Percentiles rank a stretch among this genome's conserved stretches.
phyloP scores from a whole-genome alignment of 2,113 vertebrate genomes.

The Oncorhynchus keta region DNA sequence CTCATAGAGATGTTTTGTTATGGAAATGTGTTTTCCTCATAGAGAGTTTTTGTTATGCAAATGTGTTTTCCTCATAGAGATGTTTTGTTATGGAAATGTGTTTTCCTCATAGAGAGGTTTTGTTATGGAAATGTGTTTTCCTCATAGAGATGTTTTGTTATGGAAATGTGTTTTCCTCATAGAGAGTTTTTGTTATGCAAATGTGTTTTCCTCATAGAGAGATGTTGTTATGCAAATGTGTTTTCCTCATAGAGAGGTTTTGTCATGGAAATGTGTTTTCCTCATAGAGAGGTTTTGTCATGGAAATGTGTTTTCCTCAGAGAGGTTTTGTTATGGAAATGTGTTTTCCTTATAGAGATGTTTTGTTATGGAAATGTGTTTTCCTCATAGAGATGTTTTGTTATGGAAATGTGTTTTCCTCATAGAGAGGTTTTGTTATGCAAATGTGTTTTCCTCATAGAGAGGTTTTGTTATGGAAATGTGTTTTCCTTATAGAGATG shows the following conservation, averaged over 20 bases:
- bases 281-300: not conserved
- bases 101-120: not conserved
- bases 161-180: not conserved
- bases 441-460: too few relatives aligned
- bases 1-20: not conserved
- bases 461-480: not conserved
- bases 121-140: too few relatives aligned
- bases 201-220: too few relatives aligned
- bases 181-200: not conserved
- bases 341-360: too few relatives aligned
- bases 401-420: too few relatives aligned
- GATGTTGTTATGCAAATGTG: not conserved
- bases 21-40: not conserved
- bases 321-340: not conserved
- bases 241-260: too few relatives aligned
- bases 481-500: too few relatives aligned
- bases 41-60: not conserved
- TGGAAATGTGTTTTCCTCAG: too few relatives aligned
- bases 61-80: too few relatives aligned
- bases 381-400: not conserved
- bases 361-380: not conserved
- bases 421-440: not conserved
- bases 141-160: not conserved
- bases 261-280: not conserved
- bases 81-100: not conserved